phyloP scores from a whole-genome alignment of 1,140 invertebrate species.

The Temnothorax nylanderi region DNA sequence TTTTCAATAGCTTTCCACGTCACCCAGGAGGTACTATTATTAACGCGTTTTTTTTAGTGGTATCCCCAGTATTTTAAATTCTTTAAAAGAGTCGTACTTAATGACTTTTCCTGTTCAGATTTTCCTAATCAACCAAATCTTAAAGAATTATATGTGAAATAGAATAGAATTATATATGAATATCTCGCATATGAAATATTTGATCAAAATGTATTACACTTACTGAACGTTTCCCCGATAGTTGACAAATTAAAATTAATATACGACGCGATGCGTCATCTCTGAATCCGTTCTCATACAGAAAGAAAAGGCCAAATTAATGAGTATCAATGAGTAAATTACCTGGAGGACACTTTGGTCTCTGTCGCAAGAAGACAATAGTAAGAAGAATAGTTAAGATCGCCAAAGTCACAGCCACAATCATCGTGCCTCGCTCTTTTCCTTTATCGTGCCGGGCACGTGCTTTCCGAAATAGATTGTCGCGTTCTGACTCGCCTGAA shows the following conservation, averaged over 20 bases:
- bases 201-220: background rate
- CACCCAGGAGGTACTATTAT: too few relatives aligned
- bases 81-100: too few relatives aligned
- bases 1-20: too few relatives aligned
- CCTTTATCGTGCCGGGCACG: background rate
- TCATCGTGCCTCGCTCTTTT: background rate
- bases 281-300: background rate
- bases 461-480: background rate
- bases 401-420: background rate
- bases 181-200: background rate
- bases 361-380: background rate
- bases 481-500: background rate
- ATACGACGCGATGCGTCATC: background rate
- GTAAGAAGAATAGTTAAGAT: conserved; percentile 8
- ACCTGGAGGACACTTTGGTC: conserved; percentile 46
- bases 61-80: too few relatives aligned
- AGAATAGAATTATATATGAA: too few relatives aligned
- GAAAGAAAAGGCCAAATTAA: background rate
- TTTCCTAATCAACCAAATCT: too few relatives aligned
- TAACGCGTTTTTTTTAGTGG: too few relatives aligned
- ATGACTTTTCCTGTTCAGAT: too few relatives aligned
- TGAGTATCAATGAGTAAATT: conserved; percentile 3
- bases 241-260: background rate
- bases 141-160: too few relatives aligned
- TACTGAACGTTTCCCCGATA: too few relatives aligned